These are phyloP conservation scores for Dreissena rostriformis DNA, from an alignment of 1,140 invertebrate species.

Conservation along the genomic window DNA sequence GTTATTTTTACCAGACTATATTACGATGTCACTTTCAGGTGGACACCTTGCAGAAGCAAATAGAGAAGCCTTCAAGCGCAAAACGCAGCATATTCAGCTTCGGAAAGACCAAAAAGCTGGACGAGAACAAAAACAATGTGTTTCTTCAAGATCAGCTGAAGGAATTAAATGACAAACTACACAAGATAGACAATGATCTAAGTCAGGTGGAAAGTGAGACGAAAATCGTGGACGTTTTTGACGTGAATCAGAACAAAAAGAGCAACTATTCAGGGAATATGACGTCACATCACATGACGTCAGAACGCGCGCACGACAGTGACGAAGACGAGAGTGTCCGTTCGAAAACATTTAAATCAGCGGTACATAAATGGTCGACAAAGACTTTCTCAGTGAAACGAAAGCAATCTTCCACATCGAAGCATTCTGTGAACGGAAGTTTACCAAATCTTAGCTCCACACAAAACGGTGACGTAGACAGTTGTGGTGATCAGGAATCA, in stretches of 20 bases:
- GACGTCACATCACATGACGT: constrained; percentile 26
- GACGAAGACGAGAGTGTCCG: constrained; percentile 9
- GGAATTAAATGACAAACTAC: constrained; percentile 59
- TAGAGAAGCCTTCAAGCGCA: constrained; percentile 42
- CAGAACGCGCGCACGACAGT: neutral
- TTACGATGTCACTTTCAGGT: constrained; percentile 48
- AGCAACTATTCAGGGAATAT: constrained; percentile 31
- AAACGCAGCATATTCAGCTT: constrained; percentile 63
- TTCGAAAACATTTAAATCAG: constrained; percentile 38
- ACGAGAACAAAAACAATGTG: constrained; percentile 58
- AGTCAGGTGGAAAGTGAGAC: constrained; percentile 39
- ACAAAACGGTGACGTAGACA: constrained; percentile 29
- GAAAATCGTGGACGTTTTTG: constrained; percentile 24
- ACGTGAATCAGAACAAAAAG: constrained; percentile 66
- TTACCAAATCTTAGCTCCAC: constrained; percentile 41
- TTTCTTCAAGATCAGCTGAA: constrained; percentile 65
- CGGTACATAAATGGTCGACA: constrained; percentile 54
- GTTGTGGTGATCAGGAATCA: constrained; percentile 13
- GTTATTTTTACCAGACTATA: too few relatives aligned
- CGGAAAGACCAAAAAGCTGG: constrained; percentile 63
- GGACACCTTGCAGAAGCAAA: constrained; percentile 64
- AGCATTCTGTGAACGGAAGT: constrained; percentile 24
- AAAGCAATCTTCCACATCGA: neutral
- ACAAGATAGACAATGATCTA: constrained; percentile 61
- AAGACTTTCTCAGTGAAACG: constrained; percentile 53